Evolutionary conservation across 2,797 vertebrate genomes (phyloP).

Genomic region (Bufotes viridis): DNA sequence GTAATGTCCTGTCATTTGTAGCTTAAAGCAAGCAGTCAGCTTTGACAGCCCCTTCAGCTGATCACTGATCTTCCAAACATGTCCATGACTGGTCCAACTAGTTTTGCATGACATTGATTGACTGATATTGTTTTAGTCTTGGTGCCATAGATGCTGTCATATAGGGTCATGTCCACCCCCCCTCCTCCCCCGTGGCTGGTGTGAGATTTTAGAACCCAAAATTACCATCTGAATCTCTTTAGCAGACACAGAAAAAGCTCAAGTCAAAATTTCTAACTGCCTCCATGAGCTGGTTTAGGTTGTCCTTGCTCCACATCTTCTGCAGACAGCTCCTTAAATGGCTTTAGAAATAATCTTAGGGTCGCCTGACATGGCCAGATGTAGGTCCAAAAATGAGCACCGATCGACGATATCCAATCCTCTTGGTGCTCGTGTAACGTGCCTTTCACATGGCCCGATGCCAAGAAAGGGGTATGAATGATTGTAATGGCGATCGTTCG

Average conservation of each 20-base stretch:
- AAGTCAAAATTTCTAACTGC: not conserved
- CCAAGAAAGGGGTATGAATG: too few species aligned
- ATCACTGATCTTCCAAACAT: not conserved
- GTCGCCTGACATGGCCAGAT: too few species aligned
- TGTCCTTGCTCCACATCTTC: not conserved
- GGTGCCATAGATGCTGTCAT: not conserved
- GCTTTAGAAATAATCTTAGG: not conserved
- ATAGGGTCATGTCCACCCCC: not conserved
- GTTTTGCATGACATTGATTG: not conserved
- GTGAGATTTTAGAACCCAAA: not conserved
- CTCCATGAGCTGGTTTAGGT: not conserved
- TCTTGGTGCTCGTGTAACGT: too few species aligned
- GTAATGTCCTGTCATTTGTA: not conserved
- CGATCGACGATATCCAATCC: too few species aligned
- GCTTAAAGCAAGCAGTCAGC: not conserved
- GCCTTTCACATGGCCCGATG: too few species aligned
- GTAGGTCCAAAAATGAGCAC: too few species aligned
- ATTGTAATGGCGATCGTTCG: too few species aligned
- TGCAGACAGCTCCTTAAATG: not conserved
- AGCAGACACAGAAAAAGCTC: not conserved
- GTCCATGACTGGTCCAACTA: not conserved
- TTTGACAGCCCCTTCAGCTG: not conserved
- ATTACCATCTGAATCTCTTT: not conserved
- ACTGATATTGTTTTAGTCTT: not conserved
- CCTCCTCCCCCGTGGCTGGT: not conserved